Conservation (phyloP, 2,797 vertebrate genomes). For the Pogoniulus pusillus region DNA sequence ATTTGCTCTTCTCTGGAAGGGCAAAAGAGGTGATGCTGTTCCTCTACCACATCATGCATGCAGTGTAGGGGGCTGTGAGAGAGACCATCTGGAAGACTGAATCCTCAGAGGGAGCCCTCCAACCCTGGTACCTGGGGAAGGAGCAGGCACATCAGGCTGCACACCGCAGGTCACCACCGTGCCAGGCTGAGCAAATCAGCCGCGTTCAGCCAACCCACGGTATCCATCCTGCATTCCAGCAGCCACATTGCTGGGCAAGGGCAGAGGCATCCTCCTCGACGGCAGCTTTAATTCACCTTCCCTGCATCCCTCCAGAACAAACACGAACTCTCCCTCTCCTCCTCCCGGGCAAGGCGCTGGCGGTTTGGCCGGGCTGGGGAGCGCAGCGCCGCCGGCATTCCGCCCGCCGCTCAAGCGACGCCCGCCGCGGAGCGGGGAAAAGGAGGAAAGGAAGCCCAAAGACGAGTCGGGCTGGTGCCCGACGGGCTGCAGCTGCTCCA, state of each 20-base stretch:
- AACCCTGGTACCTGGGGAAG: rapidly evolving
- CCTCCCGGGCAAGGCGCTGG: background rate
- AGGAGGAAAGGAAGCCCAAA: background rate
- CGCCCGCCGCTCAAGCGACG: background rate
- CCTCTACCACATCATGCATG: rapidly evolving
- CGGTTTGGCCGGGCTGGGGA: conserved; percentile 1
- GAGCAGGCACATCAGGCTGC: background rate
- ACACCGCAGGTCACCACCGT: background rate
- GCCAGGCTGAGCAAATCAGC: background rate
- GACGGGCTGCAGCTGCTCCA: background rate
- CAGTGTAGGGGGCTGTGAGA: background rate
- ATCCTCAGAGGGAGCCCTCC: background rate
- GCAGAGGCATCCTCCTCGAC: background rate
- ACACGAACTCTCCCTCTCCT: background rate
- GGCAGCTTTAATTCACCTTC: conserved; percentile 13
- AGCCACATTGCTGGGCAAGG: background rate
- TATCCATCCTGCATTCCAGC: background rate
- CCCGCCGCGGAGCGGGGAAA: background rate
- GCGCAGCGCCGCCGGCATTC: background rate
- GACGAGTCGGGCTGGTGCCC: background rate
- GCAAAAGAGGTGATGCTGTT: background rate
- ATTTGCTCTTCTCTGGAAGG: background rate
- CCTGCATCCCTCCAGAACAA: conserved; percentile 2
- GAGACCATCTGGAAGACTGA: background rate
- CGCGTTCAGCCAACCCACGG: background rate